These are phyloP conservation scores for Leptosomus discolor DNA, from an alignment of 2,113 vertebrate species.

Conservation along the genomic window DNA sequence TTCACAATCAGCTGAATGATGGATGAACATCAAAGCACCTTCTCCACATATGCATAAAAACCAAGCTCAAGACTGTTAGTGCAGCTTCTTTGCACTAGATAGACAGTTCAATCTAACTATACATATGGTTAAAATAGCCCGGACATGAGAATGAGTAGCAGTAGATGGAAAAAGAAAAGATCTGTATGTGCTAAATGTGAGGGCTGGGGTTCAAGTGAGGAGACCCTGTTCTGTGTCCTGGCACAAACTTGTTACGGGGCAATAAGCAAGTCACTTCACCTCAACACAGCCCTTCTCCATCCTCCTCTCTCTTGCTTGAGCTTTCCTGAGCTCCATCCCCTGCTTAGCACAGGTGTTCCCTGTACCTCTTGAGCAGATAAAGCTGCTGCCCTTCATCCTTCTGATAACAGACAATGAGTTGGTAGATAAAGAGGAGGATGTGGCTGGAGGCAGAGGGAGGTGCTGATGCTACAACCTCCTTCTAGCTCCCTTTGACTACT, in stretches of 20 bases:
- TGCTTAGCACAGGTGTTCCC: neutral
- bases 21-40: neutral
- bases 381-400: neutral
- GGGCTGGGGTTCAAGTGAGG: neutral
- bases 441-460: neutral
- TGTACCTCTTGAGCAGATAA: neutral
- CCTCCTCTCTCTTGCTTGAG: neutral
- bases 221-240: neutral
- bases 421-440: neutral
- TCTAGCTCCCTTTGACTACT: neutral
- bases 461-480: neutral
- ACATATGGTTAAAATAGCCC: neutral
- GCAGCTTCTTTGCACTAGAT: neutral
- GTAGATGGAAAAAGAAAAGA: neutral
- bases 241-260: neutral
- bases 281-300: neutral
- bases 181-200: neutral
- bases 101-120: neutral
- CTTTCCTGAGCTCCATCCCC: neutral
- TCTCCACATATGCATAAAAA: neutral
- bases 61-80: neutral
- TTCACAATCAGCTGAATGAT: neutral
- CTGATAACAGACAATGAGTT: neutral
- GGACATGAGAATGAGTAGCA: neutral
- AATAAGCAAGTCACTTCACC: neutral